Evolutionary conservation across 2,888 invertebrate genomes (phyloP).

Genomic region (Drosophila pseudotalamancana): DNA sequence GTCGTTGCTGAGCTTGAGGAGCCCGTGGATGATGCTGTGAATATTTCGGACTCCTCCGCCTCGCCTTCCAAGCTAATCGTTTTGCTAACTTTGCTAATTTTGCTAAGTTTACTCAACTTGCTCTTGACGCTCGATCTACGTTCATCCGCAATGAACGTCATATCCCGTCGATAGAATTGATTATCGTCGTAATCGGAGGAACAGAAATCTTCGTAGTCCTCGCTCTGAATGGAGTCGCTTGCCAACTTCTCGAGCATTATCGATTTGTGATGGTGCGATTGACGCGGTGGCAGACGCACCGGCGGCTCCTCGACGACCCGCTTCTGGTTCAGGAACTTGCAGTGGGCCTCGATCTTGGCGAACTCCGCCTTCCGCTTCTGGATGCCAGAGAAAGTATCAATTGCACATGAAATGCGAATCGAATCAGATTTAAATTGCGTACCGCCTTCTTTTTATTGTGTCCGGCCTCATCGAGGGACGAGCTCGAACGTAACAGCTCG

Average conservation of each 20-base stretch:
- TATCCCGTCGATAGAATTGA: not conserved
- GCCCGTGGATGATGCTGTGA: not conserved
- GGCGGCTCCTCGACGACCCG: not conserved
- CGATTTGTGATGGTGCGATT: not conserved
- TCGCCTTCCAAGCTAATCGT: not conserved
- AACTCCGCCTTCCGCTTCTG: conserved; percentile 48
- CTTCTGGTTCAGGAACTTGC: conserved; percentile 9
- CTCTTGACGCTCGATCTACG: not conserved
- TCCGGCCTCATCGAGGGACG: conserved; percentile 28
- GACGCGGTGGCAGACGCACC: not conserved
- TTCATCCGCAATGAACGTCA: fast-evolving
- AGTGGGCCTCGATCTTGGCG: conserved; percentile 22
- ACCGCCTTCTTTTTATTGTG: conserved; percentile 33
- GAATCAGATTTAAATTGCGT: not conserved
- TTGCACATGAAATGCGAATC: not conserved
- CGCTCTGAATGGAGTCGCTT: not conserved
- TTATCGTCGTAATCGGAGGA: not conserved
- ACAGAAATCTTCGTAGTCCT: conserved; percentile 5
- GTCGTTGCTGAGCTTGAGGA: not conserved
- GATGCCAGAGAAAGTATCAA: not conserved
- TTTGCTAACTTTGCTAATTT: not conserved
- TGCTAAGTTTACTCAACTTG: not conserved
- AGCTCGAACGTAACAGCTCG: conserved; percentile 43
- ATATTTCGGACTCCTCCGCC: conserved; percentile 13
- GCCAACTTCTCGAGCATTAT: fast-evolving